These are phyloP conservation scores for Notocelia uddmanniana DNA, from an alignment of 2,888 invertebrate genomes.

Conservation along the genomic window DNA sequence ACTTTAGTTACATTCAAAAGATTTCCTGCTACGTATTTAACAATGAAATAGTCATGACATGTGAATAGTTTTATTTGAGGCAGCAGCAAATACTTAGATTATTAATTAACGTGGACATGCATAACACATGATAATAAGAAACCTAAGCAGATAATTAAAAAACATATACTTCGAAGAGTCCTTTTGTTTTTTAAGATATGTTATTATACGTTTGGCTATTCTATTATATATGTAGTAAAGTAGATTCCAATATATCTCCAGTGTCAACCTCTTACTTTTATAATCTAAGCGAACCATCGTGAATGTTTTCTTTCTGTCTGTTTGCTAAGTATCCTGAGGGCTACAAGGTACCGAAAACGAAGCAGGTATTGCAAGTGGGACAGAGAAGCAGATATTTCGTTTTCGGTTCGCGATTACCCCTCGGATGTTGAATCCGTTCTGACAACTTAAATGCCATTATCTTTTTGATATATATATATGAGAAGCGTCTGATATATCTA, in stretches of 20 bases:
- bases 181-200: not conserved
- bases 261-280: not conserved
- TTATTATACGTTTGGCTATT: not conserved
- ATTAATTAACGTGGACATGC: not conserved
- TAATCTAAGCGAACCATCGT: not conserved
- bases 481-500: not conserved
- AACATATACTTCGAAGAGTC: constrained; percentile 12
- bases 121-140: not conserved
- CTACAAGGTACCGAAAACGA: too few relatives aligned
- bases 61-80: not conserved
- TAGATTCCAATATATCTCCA: not conserved
- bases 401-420: not conserved
- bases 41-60: not conserved
- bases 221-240: not conserved
- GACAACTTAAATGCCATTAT: not conserved
- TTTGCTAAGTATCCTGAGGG: too few relatives aligned
- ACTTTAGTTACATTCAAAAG: not conserved
- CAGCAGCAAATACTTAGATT: constrained; percentile 34
- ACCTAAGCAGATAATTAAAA: not conserved
- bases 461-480: not conserved
- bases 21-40: constrained; percentile 4
- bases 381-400: too few relatives aligned
- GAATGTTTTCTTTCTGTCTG: not conserved
- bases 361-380: too few relatives aligned
- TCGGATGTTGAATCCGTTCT: not conserved